A percentile compares a stretch with the other conserved stretches of the same genome.
These are phyloP conservation scores for Platichthys flesus DNA, from an alignment of 2,113 vertebrate genomes.

Conservation along the genomic window DNA sequence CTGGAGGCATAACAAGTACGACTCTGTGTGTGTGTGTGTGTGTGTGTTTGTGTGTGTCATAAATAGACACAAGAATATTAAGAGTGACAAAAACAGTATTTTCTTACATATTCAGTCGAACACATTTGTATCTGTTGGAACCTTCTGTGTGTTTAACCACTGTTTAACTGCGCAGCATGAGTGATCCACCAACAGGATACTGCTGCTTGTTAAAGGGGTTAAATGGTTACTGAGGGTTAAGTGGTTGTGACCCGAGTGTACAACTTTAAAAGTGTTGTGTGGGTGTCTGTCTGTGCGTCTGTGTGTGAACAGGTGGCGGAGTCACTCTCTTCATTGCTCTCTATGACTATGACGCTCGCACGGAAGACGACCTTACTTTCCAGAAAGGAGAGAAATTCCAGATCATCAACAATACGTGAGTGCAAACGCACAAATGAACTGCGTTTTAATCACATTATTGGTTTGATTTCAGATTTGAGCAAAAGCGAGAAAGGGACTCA, in stretches of 20 bases:
- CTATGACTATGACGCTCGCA: conserved; percentile 95
- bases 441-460: neutral
- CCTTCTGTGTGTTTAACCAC: too few species aligned
- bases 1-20: conserved; percentile 80
- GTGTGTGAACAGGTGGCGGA: conserved; percentile 81
- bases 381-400: conserved; percentile 96
- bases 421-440: neutral
- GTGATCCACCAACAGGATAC: neutral
- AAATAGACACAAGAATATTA: too few species aligned
- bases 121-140: too few species aligned
- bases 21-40: neutral
- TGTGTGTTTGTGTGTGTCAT: too few species aligned
- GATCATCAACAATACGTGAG: conserved; percentile 95
- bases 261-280: neutral
- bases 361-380: conserved; percentile 93
- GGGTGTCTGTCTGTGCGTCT: neutral
- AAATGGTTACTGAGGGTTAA: too few species aligned
- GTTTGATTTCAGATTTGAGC: too few species aligned
- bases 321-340: conserved; percentile 92
- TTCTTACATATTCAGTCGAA: too few species aligned
- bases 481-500: neutral
- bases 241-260: too few species aligned
- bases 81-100: too few species aligned
- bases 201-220: too few species aligned
- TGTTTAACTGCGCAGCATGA: too few species aligned